phyloP scores from a whole-genome alignment of 1,140 invertebrate species.

The Pararge aegeria region DNA sequence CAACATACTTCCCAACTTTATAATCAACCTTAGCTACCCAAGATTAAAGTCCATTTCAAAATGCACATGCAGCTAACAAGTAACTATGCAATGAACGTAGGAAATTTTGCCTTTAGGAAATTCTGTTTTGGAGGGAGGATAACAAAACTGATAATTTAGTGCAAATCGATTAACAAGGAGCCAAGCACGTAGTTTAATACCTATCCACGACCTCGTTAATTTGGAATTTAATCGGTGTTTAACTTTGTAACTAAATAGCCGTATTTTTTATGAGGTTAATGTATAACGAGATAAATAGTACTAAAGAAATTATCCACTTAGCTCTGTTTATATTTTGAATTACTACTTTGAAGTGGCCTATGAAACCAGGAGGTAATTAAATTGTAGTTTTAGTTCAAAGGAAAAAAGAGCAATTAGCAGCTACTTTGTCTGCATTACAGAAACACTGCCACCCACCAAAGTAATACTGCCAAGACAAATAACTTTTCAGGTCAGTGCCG shows the following conservation, averaged over 20 bases:
- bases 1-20: conserved; percentile 24
- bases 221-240: conserved; percentile 5
- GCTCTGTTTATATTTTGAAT: not conserved
- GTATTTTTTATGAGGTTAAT: not conserved
- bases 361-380: too few relatives aligned
- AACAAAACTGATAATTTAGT: conserved; percentile 58
- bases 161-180: conserved; percentile 54
- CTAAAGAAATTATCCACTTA: not conserved
- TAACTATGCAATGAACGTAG: conserved; percentile 45
- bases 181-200: conserved; percentile 50
- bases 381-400: too few relatives aligned
- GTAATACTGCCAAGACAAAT: too few relatives aligned
- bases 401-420: too few relatives aligned
- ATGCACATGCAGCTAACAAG: conserved; percentile 24
- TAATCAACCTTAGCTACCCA: conserved; percentile 34
- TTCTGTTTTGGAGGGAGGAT: conserved; percentile 42
- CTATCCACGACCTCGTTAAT: not conserved
- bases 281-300: not conserved
- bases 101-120: conserved; percentile 61
- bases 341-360: too few relatives aligned
- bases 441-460: too few relatives aligned
- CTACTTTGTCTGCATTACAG: too few relatives aligned
- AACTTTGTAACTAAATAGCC: not conserved
- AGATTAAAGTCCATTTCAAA: conserved; percentile 43
- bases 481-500: too few relatives aligned